Conservation (phyloP, 2,888 invertebrate genomes). For the Cactoblastis cactorum region DNA sequence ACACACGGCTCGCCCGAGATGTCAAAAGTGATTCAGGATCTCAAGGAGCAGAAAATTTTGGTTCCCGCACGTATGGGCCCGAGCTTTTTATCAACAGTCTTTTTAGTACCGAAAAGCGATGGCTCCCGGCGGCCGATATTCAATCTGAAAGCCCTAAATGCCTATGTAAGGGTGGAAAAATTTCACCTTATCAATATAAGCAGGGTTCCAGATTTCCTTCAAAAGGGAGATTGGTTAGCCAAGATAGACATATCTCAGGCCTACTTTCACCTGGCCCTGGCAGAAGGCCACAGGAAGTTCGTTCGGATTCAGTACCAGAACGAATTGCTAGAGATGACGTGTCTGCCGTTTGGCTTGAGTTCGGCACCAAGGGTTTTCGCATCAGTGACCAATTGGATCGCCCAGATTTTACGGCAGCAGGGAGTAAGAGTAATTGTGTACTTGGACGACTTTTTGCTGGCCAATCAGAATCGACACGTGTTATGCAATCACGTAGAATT, state of each 20-base stretch:
- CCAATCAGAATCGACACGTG: too few relatives aligned
- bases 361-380: conserved; percentile 28
- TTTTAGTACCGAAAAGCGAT: background rate
- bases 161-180: background rate
- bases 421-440: conserved; percentile 20
- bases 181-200: conserved; percentile 2
- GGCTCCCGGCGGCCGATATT: background rate
- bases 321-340: conserved; percentile 27
- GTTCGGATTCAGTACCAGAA: too few relatives aligned
- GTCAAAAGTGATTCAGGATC: background rate
- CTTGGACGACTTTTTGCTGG: too few relatives aligned
- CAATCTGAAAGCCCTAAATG: conserved; percentile 2
- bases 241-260: too few relatives aligned
- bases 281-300: too few relatives aligned
- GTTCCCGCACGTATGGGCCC: too few relatives aligned
- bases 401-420: conserved; percentile 17
- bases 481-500: too few relatives aligned
- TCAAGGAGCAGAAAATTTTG: too few relatives aligned
- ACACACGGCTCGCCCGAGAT: background rate
- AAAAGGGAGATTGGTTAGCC: too few relatives aligned
- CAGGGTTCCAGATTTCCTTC: conserved; percentile 6
- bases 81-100: background rate
- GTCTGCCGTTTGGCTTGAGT: conserved; percentile 31
- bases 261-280: too few relatives aligned
- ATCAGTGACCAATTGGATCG: conserved; percentile 22